Conservation (phyloP, 2,113 vertebrate genomes). For the Tachuris rubrigastra region DNA sequence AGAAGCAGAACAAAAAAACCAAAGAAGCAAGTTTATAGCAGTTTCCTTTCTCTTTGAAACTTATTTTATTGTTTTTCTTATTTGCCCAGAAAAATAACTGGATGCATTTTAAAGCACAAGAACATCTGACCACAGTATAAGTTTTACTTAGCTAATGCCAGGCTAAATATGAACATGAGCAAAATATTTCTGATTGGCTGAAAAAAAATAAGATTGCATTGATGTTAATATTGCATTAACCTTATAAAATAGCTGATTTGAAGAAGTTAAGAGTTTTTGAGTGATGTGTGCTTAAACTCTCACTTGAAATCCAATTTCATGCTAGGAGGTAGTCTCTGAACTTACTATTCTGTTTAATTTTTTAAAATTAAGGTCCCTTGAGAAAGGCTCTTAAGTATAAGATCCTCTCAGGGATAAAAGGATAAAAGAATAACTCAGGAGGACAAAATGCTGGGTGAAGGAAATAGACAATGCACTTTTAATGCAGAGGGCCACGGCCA, state of each 20-base stretch:
- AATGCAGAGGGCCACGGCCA: neutral
- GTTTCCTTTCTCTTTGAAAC: neutral
- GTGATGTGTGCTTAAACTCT: constrained; percentile 7
- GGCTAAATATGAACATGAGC: neutral
- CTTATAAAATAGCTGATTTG: constrained; percentile 58
- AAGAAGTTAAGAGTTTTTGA: constrained; percentile 25
- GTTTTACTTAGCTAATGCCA: neutral
- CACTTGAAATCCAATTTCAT: constrained; percentile 33
- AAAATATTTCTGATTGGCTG: constrained; percentile 40
- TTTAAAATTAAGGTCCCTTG: neutral
- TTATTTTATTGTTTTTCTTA: neutral
- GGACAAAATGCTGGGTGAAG: neutral
- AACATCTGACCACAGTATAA: neutral
- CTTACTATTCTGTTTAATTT: neutral
- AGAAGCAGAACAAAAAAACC: neutral
- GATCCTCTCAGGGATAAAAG: neutral
- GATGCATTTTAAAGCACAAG: neutral
- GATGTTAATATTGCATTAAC: constrained; percentile 51
- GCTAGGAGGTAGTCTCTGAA: neutral
- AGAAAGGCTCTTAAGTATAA: neutral
- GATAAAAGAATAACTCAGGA: neutral
- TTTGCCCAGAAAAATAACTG: neutral
- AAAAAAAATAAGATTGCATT: constrained; percentile 37
- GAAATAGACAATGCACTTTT: neutral
- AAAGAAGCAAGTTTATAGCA: neutral